Base-by-base conservation (phyloP, 1,140 invertebrate genomes). In the Ceratina australensis region DNA sequence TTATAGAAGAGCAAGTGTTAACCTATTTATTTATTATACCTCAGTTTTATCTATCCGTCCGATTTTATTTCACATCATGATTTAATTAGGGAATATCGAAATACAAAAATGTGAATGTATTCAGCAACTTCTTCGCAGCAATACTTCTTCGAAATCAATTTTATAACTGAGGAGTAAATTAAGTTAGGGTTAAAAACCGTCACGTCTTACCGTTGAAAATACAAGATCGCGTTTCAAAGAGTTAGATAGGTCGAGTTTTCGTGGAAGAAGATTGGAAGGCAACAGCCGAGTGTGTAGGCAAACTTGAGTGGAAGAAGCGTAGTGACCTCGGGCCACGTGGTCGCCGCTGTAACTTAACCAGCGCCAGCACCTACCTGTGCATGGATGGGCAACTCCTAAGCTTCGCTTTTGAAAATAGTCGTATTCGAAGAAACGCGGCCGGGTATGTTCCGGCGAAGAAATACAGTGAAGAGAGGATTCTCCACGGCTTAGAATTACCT, bases 291-390 rank as follows among this genome's bases (percentile, higher is more conserved):
- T 59, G 26, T 33, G 52, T 59, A 59, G 54, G 50, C 20, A 33
- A 75, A 68, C 73, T 67, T 1, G 15, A 7, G 33, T n/a, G 22
- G 42, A 22, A 67, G 67, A 64, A 15, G 28, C 72, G 28, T 67
- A 52, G 18, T 12, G n/a, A 50, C 64, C 22, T 28, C 52, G 15
- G 22, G 22, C 18, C 49, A n/a, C 24, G 22, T 22, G 57, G 24
- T 57, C 12, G 22, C 18, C 10, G 33, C 42, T 28, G 5, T 18
- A 28, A 59, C 13, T 75, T 33, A 4, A 22, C 0, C 64, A 12
- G 47, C 33, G 33, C 33, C 33, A 42, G 33, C 7, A 42, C 33
- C 33, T 42, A 42, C 33, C 33, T 42, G 33, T 7, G 33, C 33
- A 42, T 42, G 5, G 33, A 42, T 65, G 54, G 18, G 13, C 20